A percentile compares a stretch with the other conserved stretches of the same genome.
phyloP scores from a whole-genome alignment of 2,888 invertebrate species.

The Euzetes globulus region DNA sequence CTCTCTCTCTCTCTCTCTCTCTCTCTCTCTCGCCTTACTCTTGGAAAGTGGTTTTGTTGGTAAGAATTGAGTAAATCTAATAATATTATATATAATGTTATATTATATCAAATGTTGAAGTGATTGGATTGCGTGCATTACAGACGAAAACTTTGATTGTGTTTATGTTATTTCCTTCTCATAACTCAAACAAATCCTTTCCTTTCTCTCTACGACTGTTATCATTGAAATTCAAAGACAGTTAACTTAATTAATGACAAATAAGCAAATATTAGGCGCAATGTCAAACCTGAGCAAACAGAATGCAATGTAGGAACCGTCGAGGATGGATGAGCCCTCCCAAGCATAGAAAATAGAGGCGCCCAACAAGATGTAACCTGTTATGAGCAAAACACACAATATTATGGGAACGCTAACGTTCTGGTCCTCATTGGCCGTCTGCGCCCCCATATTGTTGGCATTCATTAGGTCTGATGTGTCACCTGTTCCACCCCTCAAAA shows the following conservation, averaged over 20 bases:
- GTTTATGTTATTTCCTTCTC: slow-evolving; percentile 11
- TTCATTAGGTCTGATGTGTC: not conserved
- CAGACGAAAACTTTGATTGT: not conserved
- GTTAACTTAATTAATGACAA: slow-evolving; percentile 16
- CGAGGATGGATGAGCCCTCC: slow-evolving; percentile 85
- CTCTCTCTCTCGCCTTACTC: not conserved
- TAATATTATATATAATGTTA: not conserved
- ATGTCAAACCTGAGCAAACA: slow-evolving; percentile 59
- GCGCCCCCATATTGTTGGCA: not conserved
- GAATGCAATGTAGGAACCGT: slow-evolving; percentile 90
- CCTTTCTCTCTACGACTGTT: not conserved
- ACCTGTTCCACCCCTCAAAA: not conserved
- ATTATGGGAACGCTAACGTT: slow-evolving; percentile 80
- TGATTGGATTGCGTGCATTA: not conserved
- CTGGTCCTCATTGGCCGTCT: slow-evolving; percentile 18
- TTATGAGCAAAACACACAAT: slow-evolving; percentile 78
- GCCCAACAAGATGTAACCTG: slow-evolving; percentile 77
- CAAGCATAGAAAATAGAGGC: slow-evolving; percentile 80
- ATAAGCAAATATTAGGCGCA: not conserved
- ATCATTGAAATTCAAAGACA: slow-evolving; percentile 8
- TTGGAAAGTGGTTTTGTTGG: not conserved
- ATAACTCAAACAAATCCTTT: not conserved
- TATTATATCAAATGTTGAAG: not conserved
- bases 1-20: no score
- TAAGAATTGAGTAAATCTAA: not conserved